These are phyloP conservation scores for Tridacna crocea DNA, from an alignment of 2,888 invertebrate genomes.

Conservation along the genomic window DNA sequence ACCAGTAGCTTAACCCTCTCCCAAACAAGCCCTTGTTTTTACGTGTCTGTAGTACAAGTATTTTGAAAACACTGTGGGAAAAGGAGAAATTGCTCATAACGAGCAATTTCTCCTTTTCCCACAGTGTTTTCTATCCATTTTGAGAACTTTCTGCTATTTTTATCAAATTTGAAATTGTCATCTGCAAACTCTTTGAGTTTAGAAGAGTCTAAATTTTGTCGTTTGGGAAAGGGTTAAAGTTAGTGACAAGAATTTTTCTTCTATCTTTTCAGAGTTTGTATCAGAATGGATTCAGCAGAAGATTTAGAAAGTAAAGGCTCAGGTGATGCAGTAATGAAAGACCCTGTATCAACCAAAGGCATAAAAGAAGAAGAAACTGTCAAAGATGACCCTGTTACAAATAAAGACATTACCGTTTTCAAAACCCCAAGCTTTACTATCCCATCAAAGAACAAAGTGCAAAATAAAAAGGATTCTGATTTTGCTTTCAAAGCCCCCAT, in stretches of 20 bases:
- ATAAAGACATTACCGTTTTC: conserved; percentile 25
- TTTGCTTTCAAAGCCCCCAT: conserved; percentile 46
- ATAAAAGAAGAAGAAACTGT: not conserved
- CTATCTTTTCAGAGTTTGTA: not conserved
- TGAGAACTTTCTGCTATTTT: no score
- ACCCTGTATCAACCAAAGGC: not conserved
- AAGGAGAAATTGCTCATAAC: not conserved
- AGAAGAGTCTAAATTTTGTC: no score
- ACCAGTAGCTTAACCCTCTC: no score
- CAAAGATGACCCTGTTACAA: not conserved
- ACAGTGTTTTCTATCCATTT: not conserved
- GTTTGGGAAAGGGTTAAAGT: not conserved
- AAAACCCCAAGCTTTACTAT: conserved; percentile 61
- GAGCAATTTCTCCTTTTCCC: not conserved
- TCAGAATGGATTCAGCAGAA: not conserved
- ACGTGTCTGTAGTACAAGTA: no score
- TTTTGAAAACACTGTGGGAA: not conserved
- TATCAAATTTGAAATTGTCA: no score
- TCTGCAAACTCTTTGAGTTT: no score
- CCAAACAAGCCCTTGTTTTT: no score
- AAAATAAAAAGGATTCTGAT: conserved; percentile 29
- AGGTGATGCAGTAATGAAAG: not conserved
- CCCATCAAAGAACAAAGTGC: conserved; percentile 54
- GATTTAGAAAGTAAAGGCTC: not conserved
- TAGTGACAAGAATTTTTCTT: not conserved